Evolutionary conservation across 2,888 invertebrate species (phyloP).

Genomic region (Pterostichus madidus): DNA sequence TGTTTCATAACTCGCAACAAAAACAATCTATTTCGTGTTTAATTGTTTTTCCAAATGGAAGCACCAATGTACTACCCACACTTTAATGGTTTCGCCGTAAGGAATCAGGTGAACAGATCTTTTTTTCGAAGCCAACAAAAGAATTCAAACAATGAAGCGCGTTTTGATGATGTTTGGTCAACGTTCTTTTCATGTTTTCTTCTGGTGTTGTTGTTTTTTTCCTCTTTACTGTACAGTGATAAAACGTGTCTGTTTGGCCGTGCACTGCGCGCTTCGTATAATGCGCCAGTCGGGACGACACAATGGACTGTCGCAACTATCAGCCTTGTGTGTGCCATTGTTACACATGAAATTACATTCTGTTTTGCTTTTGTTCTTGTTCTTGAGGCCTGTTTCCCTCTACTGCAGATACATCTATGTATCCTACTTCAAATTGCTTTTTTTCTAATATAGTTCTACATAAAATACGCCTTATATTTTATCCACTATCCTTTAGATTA

Average conservation of each 20-base stretch:
- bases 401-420: slow-evolving; percentile 33
- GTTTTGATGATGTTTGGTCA: slow-evolving; percentile 66
- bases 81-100: slow-evolving; percentile 59
- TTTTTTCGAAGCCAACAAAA: slow-evolving; percentile 59
- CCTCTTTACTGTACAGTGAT: slow-evolving; percentile 55
- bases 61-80: slow-evolving; percentile 31
- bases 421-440: slow-evolving; percentile 41
- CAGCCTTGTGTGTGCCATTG: slow-evolving; percentile 64
- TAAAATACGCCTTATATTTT: slow-evolving; percentile 12
- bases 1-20: slow-evolving; percentile 46
- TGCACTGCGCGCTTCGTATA: slow-evolving; percentile 47
- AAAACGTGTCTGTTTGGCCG: slow-evolving; percentile 60
- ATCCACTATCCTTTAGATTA: neutral
- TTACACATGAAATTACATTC: slow-evolving; percentile 67
- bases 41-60: slow-evolving; percentile 63
- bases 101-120: slow-evolving; percentile 61
- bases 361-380: slow-evolving; percentile 66
- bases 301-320: slow-evolving; percentile 67
- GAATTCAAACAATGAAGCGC: slow-evolving; percentile 64
- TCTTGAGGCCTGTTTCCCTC: slow-evolving; percentile 8
- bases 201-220: slow-evolving; percentile 57
- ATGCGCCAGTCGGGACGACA: slow-evolving; percentile 39
- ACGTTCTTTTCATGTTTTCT: slow-evolving; percentile 66
- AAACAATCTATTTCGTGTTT: slow-evolving; percentile 63
- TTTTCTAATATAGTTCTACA: slow-evolving; percentile 18